Conservation (phyloP, 2,113 vertebrate species). For the Sitta europaea region DNA sequence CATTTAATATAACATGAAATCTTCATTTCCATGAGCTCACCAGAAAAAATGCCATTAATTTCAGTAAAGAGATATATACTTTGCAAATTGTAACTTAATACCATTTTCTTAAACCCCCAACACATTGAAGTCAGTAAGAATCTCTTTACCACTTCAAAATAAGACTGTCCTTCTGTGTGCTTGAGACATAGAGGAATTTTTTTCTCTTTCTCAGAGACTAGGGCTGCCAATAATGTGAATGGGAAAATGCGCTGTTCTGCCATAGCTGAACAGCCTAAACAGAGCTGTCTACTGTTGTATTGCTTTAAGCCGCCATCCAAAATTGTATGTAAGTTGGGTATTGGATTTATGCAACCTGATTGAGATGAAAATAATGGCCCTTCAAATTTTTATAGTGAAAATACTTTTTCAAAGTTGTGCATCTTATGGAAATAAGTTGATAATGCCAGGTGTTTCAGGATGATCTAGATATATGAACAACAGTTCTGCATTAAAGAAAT, state of each 20-base stretch:
- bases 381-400: not conserved
- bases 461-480: not conserved
- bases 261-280: not conserved
- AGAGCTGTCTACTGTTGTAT: not conserved
- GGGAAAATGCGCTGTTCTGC: not conserved
- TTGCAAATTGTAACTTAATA: constrained; percentile 2
- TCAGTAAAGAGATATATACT: not conserved
- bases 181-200: not conserved
- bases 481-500: not conserved
- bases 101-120: not conserved
- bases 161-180: not conserved
- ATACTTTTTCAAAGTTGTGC: not conserved
- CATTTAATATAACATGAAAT: not conserved
- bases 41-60: constrained; percentile 22
- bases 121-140: not conserved
- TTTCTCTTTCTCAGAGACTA: not conserved
- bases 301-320: not conserved
- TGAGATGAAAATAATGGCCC: not conserved
- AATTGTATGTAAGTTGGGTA: not conserved
- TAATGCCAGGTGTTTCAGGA: not conserved
- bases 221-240: not conserved
- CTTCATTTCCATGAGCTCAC: not conserved
- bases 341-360: not conserved
- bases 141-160: constrained; percentile 1
- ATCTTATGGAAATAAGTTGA: not conserved